Base-by-base conservation (phyloP, 2,113 vertebrate species). In the Salvelinus alpinus region DNA sequence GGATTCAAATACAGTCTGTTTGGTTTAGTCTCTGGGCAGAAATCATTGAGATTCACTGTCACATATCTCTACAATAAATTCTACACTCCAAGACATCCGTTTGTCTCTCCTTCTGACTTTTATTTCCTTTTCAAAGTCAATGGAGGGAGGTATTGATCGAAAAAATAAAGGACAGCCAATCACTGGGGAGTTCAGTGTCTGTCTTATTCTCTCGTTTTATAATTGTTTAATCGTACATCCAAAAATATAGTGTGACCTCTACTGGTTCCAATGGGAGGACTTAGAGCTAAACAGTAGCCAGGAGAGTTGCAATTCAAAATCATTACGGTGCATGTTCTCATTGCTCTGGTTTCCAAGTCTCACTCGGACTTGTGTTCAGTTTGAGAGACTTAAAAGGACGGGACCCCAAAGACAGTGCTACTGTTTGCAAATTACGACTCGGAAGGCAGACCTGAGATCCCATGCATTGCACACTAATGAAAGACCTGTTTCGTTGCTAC, bases 301-400 rank as follows among this genome's bases (percentile, higher is more conserved):
- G 65, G 51, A 70, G 73, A 57, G 31, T 38, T 59, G 11, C 51
- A 9, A 27, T 76, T 73, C n/a, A 76, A 44, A 69, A 38, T 38
- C 66, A 81, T 77, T 73, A 22, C 64, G 57, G 65, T 70, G 59
- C 71, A 65, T 54, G 22, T 60, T 77, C 60, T 22, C 67, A 57
- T 70, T 34, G 38, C 7, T 3, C 38, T 70, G 3, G 44, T 65
- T 29, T 73, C 47, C 31, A 60, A 38, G 51, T 48, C 25, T 70
- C 20, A 25, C 44, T 31, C 29, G 6, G 29, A 68, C 51, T 44
- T 38, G 7, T 29, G 24, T 76, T 25, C 70, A 38, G 44, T 77
- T 51, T 77, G 75, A 62, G 24, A 66, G 34, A 69, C 38, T 77
- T 81, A n/a, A 65, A 77, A 73, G 71, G 27, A 73, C 34, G 14